Evolutionary conservation across 2,113 vertebrate species (phyloP).

Genomic region (Micronisus gabar): DNA sequence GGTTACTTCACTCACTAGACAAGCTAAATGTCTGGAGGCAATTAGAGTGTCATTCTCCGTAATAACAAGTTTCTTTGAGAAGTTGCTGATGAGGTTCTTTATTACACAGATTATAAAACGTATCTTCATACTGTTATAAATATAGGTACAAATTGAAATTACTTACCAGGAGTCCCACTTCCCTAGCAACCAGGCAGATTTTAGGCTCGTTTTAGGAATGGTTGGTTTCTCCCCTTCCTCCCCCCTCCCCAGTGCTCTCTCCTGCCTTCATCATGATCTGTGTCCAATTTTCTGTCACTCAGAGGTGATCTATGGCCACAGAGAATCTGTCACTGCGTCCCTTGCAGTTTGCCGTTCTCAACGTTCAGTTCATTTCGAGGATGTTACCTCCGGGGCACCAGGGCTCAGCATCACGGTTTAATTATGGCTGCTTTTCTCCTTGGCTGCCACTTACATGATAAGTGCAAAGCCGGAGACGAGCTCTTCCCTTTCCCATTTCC

Average conservation of each 20-base stretch:
- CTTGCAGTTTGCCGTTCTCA: constrained; percentile 2
- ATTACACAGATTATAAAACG: constrained; percentile 68
- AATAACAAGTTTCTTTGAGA: constrained; percentile 75
- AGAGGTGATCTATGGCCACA: neutral
- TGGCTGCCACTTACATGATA: neutral
- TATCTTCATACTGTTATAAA: constrained; percentile 58
- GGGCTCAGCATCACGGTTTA: neutral
- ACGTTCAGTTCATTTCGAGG: neutral
- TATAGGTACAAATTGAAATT: constrained; percentile 61
- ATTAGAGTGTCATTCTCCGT: constrained; percentile 73
- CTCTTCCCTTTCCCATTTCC: neutral
- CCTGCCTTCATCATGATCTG: neutral
- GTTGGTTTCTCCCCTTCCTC: neutral
- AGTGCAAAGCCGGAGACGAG: neutral
- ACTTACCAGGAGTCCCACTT: constrained; percentile 52
- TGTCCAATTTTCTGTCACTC: constrained; percentile 58
- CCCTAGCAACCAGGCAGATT: constrained; percentile 50
- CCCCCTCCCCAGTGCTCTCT: neutral
- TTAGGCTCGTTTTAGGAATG: neutral
- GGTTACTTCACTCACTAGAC: constrained; percentile 68
- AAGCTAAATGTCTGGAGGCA: constrained; percentile 69
- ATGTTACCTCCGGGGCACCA: neutral
- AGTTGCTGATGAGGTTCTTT: constrained; percentile 74
- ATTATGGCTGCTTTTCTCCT: constrained; percentile 5
- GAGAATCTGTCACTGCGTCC: neutral